A percentile compares a stretch with the other conserved stretches of the same genome.
phyloP scores from a whole-genome alignment of 2,113 vertebrate species.

The Tachuris rubrigastra region DNA sequence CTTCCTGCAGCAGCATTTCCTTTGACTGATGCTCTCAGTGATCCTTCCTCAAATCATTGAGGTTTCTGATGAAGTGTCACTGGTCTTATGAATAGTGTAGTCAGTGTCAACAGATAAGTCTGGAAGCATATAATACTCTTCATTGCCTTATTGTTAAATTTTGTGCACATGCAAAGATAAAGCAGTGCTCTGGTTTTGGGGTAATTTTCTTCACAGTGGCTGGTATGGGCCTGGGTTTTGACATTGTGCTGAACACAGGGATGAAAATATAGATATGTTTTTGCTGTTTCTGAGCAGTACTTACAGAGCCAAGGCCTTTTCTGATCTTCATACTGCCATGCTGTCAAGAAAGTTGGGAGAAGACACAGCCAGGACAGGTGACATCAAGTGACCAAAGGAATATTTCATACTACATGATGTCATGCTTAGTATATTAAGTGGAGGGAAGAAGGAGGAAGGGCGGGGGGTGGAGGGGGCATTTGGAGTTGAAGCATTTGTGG shows the following conservation, averaged over 20 bases:
- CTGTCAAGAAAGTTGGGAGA: not conserved
- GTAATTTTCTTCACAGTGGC: not conserved
- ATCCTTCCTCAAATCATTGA: rapidly evolving
- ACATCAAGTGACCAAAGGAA: not conserved
- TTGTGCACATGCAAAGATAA: not conserved
- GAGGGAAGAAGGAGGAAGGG: not conserved
- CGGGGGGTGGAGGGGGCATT: not conserved
- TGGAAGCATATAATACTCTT: not conserved
- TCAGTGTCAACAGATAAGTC: not conserved
- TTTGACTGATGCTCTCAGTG: not conserved
- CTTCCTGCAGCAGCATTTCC: not conserved
- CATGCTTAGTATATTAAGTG: not conserved
- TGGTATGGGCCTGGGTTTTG: not conserved
- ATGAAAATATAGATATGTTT: not conserved
- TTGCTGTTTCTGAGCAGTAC: not conserved
- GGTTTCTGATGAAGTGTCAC: not conserved
- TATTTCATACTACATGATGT: not conserved
- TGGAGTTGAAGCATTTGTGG: not conserved
- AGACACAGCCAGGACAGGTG: not conserved
- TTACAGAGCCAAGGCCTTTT: not conserved
- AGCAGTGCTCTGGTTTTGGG: not conserved
- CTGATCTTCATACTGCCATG: not conserved
- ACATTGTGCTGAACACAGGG: not conserved
- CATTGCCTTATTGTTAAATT: not conserved
- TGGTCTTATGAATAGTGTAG: not conserved